Percentiles rank a stretch among this genome's conserved stretches.
Conservation (phyloP, 2,888 invertebrate species). For the Polietes domitor region DNA sequence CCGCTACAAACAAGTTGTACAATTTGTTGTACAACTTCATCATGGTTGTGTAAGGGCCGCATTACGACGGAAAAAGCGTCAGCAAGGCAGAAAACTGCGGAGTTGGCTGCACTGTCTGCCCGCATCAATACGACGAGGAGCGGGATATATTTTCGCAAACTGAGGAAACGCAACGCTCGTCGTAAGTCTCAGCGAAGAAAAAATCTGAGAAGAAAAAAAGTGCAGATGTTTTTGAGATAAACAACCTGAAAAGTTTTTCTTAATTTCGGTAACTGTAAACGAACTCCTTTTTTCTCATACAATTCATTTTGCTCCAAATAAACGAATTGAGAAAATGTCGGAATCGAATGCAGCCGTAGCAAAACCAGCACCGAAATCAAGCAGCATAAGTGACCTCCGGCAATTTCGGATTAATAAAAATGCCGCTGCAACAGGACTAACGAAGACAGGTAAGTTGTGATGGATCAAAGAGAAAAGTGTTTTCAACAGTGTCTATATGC, state of each 20-base stretch:
- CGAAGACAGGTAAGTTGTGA: conserved; percentile 71
- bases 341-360: conserved; percentile 69
- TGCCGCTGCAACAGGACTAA: conserved; percentile 60
- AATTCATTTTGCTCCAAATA: conserved; percentile 10
- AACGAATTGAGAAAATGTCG: conserved; percentile 70
- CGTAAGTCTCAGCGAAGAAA: conserved; percentile 45
- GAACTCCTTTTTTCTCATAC: neutral
- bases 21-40: no score
- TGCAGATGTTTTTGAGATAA: conserved; percentile 50
- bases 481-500: neutral
- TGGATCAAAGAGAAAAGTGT: neutral
- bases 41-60: no score
- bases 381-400: conserved; percentile 76
- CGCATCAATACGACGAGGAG: conserved; percentile 40
- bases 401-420: conserved; percentile 78
- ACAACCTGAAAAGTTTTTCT: neutral
- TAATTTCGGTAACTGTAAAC: neutral
- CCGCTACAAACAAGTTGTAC: no score
- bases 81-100: neutral
- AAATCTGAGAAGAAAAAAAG: conserved; percentile 34
- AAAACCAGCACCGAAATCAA: conserved; percentile 71
- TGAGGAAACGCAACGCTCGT: conserved; percentile 51
- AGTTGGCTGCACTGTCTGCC: neutral
- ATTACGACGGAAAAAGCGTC: conserved; percentile 1
- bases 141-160: conserved; percentile 52